A percentile compares a stretch with the other conserved stretches of the same genome.
These are phyloP conservation scores for Pherbina coryleti DNA, from an alignment of 2,888 invertebrate species.

Conservation along the genomic window DNA sequence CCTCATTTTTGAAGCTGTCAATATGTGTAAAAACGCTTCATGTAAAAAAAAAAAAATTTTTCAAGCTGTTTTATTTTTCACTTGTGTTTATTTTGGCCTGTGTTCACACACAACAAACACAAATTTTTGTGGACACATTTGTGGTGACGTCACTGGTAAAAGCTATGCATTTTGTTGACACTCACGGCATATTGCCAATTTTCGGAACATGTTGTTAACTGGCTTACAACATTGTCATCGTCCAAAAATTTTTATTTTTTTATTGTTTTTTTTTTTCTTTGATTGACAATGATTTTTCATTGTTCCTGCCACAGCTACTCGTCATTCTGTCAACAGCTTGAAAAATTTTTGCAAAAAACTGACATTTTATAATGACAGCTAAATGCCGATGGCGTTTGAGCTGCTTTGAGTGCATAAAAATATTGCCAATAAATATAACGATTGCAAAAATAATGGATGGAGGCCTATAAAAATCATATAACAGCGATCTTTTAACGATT, in stretches of 20 bases:
- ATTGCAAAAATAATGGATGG: not conserved
- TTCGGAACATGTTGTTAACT: not conserved
- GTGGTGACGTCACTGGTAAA: not conserved
- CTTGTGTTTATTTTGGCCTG: not conserved
- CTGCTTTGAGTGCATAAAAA: not conserved
- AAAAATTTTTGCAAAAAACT: not conserved
- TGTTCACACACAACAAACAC: too few relatives aligned
- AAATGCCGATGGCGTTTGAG: slow-evolving; percentile 12
- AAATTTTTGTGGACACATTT: not conserved
- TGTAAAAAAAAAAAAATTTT: not conserved
- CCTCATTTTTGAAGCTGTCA: not conserved
- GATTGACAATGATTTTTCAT: slow-evolving; percentile 18
- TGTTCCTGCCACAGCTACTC: not conserved
- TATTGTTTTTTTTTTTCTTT: not conserved
- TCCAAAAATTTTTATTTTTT: not conserved
- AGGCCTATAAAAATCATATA: too few relatives aligned
- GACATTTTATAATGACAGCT: slow-evolving; percentile 28
- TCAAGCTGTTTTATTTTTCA: not conserved
- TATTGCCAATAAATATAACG: not conserved
- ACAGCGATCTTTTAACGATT: not conserved
- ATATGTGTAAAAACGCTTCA: not conserved
- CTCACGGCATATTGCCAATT: not conserved
- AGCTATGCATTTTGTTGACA: not conserved
- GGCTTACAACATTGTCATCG: too few relatives aligned
- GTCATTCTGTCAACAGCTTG: not conserved